phyloP scores from a whole-genome alignment of 2,113 vertebrate species.

The Willisornis vidua region DNA sequence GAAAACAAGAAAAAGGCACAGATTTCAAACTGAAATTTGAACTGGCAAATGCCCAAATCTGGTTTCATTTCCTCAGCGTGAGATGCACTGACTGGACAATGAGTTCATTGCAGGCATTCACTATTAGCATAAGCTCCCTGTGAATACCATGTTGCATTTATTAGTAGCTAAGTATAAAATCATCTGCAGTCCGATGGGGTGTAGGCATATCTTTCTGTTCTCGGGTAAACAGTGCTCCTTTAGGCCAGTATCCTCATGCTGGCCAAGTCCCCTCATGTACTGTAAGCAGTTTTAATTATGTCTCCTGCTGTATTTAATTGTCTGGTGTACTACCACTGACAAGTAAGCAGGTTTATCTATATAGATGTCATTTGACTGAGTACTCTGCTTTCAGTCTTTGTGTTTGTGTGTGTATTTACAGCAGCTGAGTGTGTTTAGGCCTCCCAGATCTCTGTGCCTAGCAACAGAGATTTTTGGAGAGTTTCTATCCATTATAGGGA shows the following conservation, averaged over 20 bases:
- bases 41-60: slow-evolving; percentile 6
- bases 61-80: slow-evolving; percentile 18
- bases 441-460: not conserved
- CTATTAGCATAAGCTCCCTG: not conserved
- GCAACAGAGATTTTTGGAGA: not conserved
- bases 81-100: slow-evolving; percentile 23
- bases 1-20: not conserved
- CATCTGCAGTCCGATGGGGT: not conserved
- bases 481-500: not conserved
- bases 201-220: not conserved
- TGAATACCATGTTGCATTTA: not conserved
- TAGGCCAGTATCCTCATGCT: not conserved
- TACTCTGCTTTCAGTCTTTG: not conserved
- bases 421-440: not conserved
- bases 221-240: not conserved
- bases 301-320: slow-evolving; percentile 22
- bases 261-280: not conserved
- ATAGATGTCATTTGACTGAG: not conserved
- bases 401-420: not conserved
- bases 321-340: not conserved
- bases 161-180: not conserved
- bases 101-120: slow-evolving; percentile 3
- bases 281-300: slow-evolving; percentile 31
- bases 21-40: slow-evolving; percentile 30
- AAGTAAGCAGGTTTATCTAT: not conserved